These are phyloP conservation scores for Nasonia oneida DNA, from an alignment of 2,888 invertebrate genomes.

Conservation along the genomic window DNA sequence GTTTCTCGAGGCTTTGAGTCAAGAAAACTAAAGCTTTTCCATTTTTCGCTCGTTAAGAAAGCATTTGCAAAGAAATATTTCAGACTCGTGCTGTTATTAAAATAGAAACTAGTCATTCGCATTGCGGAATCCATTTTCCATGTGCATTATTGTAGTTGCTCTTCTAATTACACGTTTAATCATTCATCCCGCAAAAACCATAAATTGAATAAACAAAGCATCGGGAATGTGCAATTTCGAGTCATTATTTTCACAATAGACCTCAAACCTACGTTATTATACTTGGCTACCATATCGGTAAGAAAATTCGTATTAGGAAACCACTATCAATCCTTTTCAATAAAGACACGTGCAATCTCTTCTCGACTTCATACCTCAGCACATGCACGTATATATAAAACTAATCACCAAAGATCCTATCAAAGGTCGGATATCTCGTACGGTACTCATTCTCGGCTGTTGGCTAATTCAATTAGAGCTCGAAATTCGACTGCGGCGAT, in stretches of 20 bases:
- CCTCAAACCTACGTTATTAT: neutral
- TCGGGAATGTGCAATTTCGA: neutral
- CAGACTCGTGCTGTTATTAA: neutral
- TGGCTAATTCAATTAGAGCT: constrained; percentile 4
- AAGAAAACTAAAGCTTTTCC: constrained; percentile 9
- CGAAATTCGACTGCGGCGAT: neutral
- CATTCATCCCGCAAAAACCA: neutral
- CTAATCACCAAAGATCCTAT: constrained; percentile 5
- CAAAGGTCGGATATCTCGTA: neutral
- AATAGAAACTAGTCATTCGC: constrained; percentile 12
- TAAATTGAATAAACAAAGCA: neutral
- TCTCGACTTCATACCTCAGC: neutral
- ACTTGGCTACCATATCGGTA: neutral
- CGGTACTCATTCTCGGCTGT: neutral
- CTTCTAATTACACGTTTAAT: neutral
- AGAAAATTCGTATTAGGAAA: neutral
- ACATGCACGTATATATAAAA: neutral
- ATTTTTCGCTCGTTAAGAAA: constrained; percentile 28
- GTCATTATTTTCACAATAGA: neutral
- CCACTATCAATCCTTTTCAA: no score
- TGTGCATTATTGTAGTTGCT: neutral
- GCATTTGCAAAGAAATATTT: constrained; percentile 11
- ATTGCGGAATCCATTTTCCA: neutral
- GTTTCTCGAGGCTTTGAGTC: neutral
- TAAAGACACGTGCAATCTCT: neutral